phyloP scores from a whole-genome alignment of 2,797 vertebrate species.

The Urocyon cinereoargenteus region DNA sequence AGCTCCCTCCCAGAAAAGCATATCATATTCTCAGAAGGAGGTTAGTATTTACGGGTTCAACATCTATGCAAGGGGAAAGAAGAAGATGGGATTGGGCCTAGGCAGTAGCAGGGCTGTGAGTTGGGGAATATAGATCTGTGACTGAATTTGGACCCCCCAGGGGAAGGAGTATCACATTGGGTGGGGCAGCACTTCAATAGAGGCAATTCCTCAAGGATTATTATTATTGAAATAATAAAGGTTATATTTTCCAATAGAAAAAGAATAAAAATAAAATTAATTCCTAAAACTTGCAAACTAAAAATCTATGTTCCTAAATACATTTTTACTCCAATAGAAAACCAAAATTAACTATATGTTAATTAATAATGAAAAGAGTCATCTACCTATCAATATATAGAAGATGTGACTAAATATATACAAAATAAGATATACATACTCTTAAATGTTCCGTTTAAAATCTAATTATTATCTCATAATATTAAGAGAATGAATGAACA shows the following conservation, averaged over 20 bases:
- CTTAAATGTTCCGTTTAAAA: background rate
- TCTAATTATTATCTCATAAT: background rate
- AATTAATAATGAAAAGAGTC: background rate
- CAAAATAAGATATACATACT: background rate
- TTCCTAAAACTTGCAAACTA: background rate
- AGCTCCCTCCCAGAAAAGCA: background rate
- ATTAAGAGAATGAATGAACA: background rate
- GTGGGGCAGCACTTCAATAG: background rate
- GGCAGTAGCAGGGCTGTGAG: background rate
- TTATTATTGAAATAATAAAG: background rate
- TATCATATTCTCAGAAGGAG: background rate
- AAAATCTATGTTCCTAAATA: background rate
- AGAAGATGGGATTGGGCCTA: background rate
- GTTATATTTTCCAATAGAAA: background rate
- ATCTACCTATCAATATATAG: background rate
- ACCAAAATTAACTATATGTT: background rate
- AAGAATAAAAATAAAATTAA: constrained; percentile 23
- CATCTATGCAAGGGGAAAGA: background rate
- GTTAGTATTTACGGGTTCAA: background rate
- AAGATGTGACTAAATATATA: background rate
- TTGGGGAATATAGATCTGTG: background rate
- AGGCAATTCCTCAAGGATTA: background rate
- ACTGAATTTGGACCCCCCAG: background rate
- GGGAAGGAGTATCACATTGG: background rate
- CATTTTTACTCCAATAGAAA: background rate